A percentile compares a stretch with the other conserved stretches of the same genome.
Conservation (phyloP, 2,797 vertebrate species). For the Onychomys arenicola region DNA sequence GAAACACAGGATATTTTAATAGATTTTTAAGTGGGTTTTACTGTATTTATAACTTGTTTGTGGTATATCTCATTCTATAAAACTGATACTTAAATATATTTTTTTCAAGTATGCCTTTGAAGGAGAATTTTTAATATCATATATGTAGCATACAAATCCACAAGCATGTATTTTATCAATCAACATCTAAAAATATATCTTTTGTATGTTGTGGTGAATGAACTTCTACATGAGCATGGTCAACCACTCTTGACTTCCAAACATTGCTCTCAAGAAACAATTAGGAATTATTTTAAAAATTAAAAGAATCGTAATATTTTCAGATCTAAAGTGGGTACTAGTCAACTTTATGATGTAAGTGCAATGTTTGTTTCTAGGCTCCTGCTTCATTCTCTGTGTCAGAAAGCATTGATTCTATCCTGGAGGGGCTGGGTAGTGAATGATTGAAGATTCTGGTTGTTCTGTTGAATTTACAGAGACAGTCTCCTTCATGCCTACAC, state of each 20-base stretch:
- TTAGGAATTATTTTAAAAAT: slow-evolving; percentile 53
- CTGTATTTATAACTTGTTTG: background rate
- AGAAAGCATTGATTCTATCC: slow-evolving; percentile 10
- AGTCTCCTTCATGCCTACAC: background rate
- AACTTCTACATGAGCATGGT: background rate
- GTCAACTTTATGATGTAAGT: background rate
- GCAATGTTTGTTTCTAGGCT: slow-evolving; percentile 53
- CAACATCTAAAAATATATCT: slow-evolving; percentile 29
- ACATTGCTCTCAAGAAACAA: slow-evolving; percentile 41
- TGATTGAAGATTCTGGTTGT: background rate
- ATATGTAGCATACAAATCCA: background rate
- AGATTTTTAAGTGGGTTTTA: background rate
- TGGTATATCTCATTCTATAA: slow-evolving; percentile 2
- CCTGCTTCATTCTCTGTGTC: slow-evolving; percentile 7
- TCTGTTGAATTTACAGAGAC: background rate
- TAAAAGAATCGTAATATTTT: background rate
- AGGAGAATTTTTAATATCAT: background rate
- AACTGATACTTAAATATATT: background rate
- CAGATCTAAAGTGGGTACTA: slow-evolving; percentile 28
- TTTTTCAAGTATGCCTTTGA: background rate
- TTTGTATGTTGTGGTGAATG: background rate
- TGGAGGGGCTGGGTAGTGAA: background rate
- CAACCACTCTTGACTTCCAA: slow-evolving; percentile 36
- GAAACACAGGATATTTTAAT: background rate
- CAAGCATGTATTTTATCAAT: background rate